Evolutionary conservation across 1,140 invertebrate genomes (phyloP).

Genomic region (Zaprionus gabonicus): DNA sequence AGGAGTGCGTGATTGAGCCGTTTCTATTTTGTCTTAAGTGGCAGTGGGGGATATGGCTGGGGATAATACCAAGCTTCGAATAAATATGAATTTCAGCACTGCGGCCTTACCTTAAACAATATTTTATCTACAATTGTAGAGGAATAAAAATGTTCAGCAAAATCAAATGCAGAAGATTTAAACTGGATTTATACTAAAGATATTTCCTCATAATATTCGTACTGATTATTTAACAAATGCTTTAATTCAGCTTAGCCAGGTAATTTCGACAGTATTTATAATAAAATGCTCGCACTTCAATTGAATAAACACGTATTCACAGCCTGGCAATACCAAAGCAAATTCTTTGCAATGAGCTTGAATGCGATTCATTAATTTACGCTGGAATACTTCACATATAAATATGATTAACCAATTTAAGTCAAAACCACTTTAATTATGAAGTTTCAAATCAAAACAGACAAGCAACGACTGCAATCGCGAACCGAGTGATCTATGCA

Average conservation of each 20-base stretch:
- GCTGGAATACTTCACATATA: conserved; percentile 50
- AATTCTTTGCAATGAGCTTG: conserved; percentile 52
- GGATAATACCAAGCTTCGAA: neutral
- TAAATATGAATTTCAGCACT: neutral
- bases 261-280: conserved; percentile 7
- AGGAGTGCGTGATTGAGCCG: conserved; percentile 62
- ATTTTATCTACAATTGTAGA: neutral
- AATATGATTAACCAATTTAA: conserved; percentile 82
- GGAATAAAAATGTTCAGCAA: neutral
- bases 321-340: conserved; percentile 34
- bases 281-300: conserved; percentile 51
- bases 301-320: conserved; percentile 43
- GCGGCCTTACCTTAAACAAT: conserved; percentile 5
- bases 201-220: no score
- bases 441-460: conserved; percentile 61
- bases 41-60: neutral
- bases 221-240: neutral
- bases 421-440: conserved; percentile 81
- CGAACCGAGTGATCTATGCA: conserved; percentile 38
- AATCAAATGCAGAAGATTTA: neutral
- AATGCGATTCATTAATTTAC: conserved; percentile 50
- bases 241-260: neutral
- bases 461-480: conserved; percentile 59
- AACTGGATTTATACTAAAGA: no score
- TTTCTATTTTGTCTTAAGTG: conserved; percentile 46